These are phyloP conservation scores for Andrena chrysosceles DNA, from an alignment of 2,888 invertebrate species.

Conservation along the genomic window DNA sequence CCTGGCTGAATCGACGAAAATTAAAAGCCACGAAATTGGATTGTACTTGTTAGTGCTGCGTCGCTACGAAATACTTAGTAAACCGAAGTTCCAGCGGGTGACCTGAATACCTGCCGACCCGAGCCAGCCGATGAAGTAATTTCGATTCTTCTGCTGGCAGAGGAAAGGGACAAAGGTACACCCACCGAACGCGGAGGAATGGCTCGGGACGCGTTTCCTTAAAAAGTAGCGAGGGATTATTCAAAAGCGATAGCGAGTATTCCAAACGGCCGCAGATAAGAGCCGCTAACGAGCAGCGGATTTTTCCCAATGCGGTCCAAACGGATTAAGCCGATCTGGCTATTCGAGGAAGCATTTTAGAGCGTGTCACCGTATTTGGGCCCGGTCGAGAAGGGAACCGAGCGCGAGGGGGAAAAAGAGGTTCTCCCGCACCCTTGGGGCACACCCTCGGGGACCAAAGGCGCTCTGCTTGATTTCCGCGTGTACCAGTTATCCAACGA, in stretches of 20 bases:
- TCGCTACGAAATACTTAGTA: not conserved
- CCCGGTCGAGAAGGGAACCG: slow-evolving; percentile 19
- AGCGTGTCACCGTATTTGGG: slow-evolving; percentile 49
- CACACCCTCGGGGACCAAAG: slow-evolving; percentile 66
- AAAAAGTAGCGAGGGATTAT: not conserved
- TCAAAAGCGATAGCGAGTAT: slow-evolving; percentile 18
- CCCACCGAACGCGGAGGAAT: not conserved
- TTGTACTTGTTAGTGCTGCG: not conserved
- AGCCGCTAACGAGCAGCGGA: slow-evolving; percentile 50
- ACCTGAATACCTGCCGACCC: not conserved
- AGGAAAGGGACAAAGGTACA: too few species aligned
- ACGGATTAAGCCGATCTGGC: slow-evolving; percentile 34
- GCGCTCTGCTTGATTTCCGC: slow-evolving; percentile 71
- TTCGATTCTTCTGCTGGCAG: not conserved
- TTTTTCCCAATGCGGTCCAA: slow-evolving; percentile 36
- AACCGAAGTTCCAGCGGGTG: not conserved
- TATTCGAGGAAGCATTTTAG: slow-evolving; percentile 52
- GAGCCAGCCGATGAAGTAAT: not conserved
- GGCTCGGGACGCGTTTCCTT: slow-evolving; percentile 8
- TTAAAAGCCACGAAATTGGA: slow-evolving; percentile 29
- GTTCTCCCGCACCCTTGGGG: slow-evolving; percentile 61
- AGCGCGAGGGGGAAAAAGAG: slow-evolving; percentile 21
- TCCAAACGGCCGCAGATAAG: not conserved
- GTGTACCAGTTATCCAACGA: slow-evolving; percentile 77
- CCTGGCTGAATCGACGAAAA: slow-evolving; percentile 24